phyloP scores from a whole-genome alignment of 2,113 vertebrate species.

The Oryctolagus cuniculus region DNA sequence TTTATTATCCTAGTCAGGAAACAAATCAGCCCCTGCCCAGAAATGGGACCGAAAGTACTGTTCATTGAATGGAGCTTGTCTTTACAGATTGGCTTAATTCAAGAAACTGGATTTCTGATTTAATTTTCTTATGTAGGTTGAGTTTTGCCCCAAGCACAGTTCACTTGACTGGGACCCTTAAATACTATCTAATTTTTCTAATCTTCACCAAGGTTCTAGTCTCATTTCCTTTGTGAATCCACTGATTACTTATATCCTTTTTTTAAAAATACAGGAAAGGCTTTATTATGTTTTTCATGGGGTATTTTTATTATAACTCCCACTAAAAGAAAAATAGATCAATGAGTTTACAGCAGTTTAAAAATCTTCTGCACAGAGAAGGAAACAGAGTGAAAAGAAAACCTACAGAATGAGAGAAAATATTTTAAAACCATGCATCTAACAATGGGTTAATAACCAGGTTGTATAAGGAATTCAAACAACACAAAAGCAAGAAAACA shows the following conservation, averaged over 20 bases:
- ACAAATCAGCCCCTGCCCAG: neutral
- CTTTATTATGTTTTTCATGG: too few relatives aligned
- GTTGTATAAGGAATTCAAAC: too few relatives aligned
- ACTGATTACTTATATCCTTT: neutral
- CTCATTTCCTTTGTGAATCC: neutral
- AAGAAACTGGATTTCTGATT: constrained; percentile 19
- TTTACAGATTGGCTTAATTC: neutral
- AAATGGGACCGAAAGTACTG: neutral
- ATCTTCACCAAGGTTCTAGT: neutral
- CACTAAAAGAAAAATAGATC: too few relatives aligned
- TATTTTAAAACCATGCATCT: too few relatives aligned
- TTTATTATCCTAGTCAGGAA: constrained; percentile 40
- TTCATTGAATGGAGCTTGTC: neutral
- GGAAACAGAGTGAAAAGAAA: too few relatives aligned
- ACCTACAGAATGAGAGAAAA: too few relatives aligned
- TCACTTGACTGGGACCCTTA: neutral
- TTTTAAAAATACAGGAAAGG: too few relatives aligned
- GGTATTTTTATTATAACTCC: too few relatives aligned
- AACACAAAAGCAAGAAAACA: too few relatives aligned
- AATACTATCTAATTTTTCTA: neutral
- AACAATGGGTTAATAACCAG: too few relatives aligned
- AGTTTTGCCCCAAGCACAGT: neutral
- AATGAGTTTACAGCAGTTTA: too few relatives aligned
- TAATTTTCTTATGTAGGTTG: constrained; percentile 23
- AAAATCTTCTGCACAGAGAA: too few relatives aligned